Conservation (phyloP, 2,888 invertebrate species). For the Lypha dubia region DNA sequence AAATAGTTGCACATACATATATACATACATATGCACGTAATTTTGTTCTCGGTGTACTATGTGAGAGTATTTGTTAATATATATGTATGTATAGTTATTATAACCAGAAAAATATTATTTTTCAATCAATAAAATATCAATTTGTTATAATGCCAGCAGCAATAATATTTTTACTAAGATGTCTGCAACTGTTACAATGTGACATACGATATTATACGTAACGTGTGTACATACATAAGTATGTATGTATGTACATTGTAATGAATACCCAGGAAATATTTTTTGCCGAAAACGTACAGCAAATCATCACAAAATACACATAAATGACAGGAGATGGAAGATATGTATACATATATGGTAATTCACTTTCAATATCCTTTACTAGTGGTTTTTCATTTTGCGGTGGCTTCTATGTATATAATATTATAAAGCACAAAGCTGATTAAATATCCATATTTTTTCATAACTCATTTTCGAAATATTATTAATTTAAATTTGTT, state of each 20-base stretch:
- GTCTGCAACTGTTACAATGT: constrained; percentile 56
- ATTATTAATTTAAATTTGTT: too few relatives aligned
- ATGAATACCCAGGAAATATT: neutral
- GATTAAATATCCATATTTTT: too few relatives aligned
- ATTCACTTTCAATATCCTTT: too few relatives aligned
- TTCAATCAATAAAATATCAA: constrained; percentile 72
- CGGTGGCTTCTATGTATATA: too few relatives aligned
- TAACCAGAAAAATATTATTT: constrained; percentile 71
- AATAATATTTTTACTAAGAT: constrained; percentile 55
- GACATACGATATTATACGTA: constrained; percentile 41
- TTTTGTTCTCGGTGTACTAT: neutral
- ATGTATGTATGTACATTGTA: constrained; percentile 12
- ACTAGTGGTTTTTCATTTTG: too few relatives aligned
- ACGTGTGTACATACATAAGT: constrained; percentile 17
- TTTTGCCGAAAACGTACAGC: too few relatives aligned
- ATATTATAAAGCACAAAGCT: too few relatives aligned
- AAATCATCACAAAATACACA: too few relatives aligned
- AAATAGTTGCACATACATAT: constrained; percentile 17
- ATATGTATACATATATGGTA: too few relatives aligned
- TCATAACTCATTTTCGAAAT: too few relatives aligned
- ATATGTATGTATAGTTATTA: constrained; percentile 68
- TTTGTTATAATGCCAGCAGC: constrained; percentile 71
- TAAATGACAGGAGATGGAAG: too few relatives aligned
- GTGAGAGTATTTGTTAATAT: constrained; percentile 30
- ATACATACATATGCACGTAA: neutral